Percentiles rank a stretch among this genome's conserved stretches.
phyloP scores from a whole-genome alignment of 1,140 invertebrate genomes.

The Heliconius melpomene region DNA sequence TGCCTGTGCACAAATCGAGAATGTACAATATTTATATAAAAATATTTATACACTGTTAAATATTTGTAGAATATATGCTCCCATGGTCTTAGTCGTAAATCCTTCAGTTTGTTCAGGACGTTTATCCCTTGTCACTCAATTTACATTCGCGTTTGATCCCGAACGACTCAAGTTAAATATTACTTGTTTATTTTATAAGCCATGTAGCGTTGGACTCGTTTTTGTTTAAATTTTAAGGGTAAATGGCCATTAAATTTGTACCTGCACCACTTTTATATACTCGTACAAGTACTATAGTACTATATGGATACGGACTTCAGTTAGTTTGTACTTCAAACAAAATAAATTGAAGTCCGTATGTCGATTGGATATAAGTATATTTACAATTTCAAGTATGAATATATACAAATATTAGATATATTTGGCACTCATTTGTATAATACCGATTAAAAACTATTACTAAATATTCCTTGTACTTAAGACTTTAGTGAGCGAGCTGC shows the following conservation, averaged over 20 bases:
- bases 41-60: background rate
- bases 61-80: background rate
- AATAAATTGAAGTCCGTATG: too few species aligned
- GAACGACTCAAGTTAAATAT: conserved; percentile 11
- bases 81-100: background rate
- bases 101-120: conserved; percentile 10
- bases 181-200: conserved; percentile 8
- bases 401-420: too few species aligned
- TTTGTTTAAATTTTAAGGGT: background rate
- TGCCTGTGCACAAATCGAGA: too few species aligned
- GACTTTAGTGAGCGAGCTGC: too few species aligned
- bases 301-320: too few species aligned
- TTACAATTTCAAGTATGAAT: too few species aligned
- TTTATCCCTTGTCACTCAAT: conserved; percentile 10
- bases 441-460: too few species aligned
- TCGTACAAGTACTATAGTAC: too few species aligned
- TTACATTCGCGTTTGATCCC: conserved; percentile 12
- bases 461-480: too few species aligned
- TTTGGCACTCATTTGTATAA: too few species aligned
- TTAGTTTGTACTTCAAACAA: too few species aligned
- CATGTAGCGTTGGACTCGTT: conserved; percentile 3
- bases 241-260: background rate
- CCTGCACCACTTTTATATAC: background rate
- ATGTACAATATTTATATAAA: background rate
- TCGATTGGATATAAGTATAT: too few species aligned